A percentile compares a stretch with the other conserved stretches of the same genome.
These are phyloP conservation scores for Cephus spinipes DNA, from an alignment of 2,888 invertebrate species.

Conservation along the genomic window DNA sequence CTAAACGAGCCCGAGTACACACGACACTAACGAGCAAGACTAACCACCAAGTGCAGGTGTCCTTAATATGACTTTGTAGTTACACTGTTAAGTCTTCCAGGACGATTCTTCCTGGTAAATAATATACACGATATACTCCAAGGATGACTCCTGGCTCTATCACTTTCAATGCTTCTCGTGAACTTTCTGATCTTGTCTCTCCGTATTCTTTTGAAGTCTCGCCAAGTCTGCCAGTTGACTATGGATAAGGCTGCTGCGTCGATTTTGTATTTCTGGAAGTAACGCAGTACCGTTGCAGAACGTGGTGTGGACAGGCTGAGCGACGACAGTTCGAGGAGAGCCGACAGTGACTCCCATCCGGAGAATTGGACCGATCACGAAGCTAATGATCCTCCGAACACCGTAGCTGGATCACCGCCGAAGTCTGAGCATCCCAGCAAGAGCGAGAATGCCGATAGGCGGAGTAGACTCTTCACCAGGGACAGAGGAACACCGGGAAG, in stretches of 20 bases:
- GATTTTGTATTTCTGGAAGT: constrained; percentile 14
- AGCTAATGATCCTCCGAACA: constrained; percentile 73
- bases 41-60: background rate
- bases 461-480: constrained; percentile 74
- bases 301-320: constrained; percentile 68
- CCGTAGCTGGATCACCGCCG: constrained; percentile 73
- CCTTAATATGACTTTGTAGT: background rate
- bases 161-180: background rate
- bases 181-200: background rate
- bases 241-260: background rate
- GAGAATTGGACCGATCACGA: constrained; percentile 77
- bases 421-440: constrained; percentile 68
- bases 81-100: background rate
- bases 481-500: constrained; percentile 67
- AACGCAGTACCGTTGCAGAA: constrained; percentile 56
- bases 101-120: background rate
- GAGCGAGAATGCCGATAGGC: constrained; percentile 55
- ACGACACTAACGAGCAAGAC: background rate
- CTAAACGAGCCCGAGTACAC: background rate
- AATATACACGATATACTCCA: background rate
- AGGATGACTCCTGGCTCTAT: background rate
- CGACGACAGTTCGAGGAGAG: constrained; percentile 71
- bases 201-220: background rate
- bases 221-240: background rate
- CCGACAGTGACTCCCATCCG: constrained; percentile 71